Evolutionary conservation across 2,797 vertebrate species (phyloP), one percentile per base, ranked within the genome.

Genomic region (Champsocephalus gunnari): DNA sequence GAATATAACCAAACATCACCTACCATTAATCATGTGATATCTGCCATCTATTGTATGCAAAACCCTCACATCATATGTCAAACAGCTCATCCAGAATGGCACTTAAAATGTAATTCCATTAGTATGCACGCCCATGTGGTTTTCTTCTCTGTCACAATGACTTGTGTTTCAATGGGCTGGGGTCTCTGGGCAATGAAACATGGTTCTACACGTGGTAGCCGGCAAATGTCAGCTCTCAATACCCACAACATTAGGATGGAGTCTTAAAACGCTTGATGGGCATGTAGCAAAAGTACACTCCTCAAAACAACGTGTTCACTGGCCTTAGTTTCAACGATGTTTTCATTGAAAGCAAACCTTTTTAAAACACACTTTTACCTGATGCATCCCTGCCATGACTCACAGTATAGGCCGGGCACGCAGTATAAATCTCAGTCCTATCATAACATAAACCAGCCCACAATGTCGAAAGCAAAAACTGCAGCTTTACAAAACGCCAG

Each of bases 361-460:
- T 72, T 71, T 72, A 9, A 34, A 21, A 57, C 14, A 71, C 0
- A 82, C 32, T 60, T 85, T 82, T 62, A 79, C 73, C 68, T 85
- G 80, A 69, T 82, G 68, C 72, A 75, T 87, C 66, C 67, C 50
- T 72, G 79, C 82, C 79, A 80, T 88, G 89, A 89, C 51, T 88
- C 88, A 89, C 71, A 79, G 65, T 62, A 63, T 83, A 89, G 85
- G 88, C 89, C 89, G 79, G 63, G 58, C 83, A 89, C 79, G 81
- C 88, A 90, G 77, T 19, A 71, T 50, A 70, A 85, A 89, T 82
- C 82, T 79, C 80, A 71, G 66, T 73, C 64, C 69, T 24, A 86
- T 79, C 81, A 89, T 65, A 88, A 87, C 79, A 90, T 38, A 17
- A 76, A 77, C 34, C 66, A 85, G 47, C 71, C 63, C 79, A 85